Evolutionary conservation across 1,140 invertebrate genomes (phyloP).

Genomic region (Xylocopa sonorina): DNA sequence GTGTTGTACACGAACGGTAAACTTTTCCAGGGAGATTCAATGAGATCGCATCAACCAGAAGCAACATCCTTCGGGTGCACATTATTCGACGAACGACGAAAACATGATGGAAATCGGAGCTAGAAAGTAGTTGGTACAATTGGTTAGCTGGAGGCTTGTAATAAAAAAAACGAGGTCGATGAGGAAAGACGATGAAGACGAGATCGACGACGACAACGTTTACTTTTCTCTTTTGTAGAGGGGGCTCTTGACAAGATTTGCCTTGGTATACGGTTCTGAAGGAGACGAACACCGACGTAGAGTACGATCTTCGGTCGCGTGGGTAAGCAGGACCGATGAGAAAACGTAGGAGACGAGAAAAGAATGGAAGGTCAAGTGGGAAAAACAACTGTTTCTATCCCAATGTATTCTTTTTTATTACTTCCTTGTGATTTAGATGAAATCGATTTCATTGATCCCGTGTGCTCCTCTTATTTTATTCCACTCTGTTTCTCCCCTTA

Average conservation of each 20-base stretch:
- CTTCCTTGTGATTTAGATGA: slow-evolving; percentile 29
- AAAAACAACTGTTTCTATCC: not conserved
- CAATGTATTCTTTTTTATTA: slow-evolving; percentile 30
- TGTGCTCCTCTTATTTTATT: slow-evolving; percentile 1
- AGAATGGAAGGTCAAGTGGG: slow-evolving; percentile 20
- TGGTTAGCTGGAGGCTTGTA: not conserved
- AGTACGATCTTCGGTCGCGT: slow-evolving; percentile 40
- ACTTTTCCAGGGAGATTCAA: too few relatives aligned
- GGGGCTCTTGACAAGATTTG: slow-evolving; percentile 54
- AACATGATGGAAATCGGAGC: not conserved
- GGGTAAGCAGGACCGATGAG: slow-evolving; percentile 18
- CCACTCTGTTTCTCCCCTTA: not conserved
- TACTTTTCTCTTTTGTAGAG: slow-evolving; percentile 43
- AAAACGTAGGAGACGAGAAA: slow-evolving; percentile 13
- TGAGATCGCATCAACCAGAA: too few relatives aligned
- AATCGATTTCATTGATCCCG: slow-evolving; percentile 33
- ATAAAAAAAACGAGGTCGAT: slow-evolving; percentile 43
- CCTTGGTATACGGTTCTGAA: slow-evolving; percentile 39
- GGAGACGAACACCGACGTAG: slow-evolving; percentile 37
- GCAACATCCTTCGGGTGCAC: too few relatives aligned
- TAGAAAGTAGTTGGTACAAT: slow-evolving; percentile 14
- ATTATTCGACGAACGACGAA: not conserved
- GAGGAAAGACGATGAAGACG: slow-evolving; percentile 4
- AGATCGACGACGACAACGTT: slow-evolving; percentile 28
- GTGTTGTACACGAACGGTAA: too few relatives aligned